Conservation (phyloP, 1,140 invertebrate genomes). For the Drosophila sp. region DNA sequence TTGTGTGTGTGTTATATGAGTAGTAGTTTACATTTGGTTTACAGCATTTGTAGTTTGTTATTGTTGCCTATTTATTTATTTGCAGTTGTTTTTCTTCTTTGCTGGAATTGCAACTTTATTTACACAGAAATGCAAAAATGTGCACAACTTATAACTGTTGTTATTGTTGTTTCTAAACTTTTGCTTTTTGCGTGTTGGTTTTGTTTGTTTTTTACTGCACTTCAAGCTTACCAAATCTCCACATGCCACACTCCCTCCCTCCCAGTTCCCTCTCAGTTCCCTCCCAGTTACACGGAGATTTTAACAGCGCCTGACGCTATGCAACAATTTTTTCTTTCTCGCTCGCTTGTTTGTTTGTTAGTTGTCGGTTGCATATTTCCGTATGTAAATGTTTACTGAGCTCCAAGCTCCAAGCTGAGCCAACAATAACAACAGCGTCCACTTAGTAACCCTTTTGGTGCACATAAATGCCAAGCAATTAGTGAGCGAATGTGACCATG, state of each 20-base stretch:
- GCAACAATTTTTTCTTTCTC: conserved; percentile 60
- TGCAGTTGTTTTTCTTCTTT: conserved; percentile 22
- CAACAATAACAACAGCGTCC: conserved; percentile 27
- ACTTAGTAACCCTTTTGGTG: conserved; percentile 57
- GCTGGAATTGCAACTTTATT: conserved; percentile 70
- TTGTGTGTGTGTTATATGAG: conserved; percentile 13
- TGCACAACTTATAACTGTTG: conserved; percentile 80
- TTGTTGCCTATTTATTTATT: conserved; percentile 57
- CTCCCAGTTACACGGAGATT: not conserved
- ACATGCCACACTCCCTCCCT: not conserved
- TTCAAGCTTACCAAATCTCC: conserved; percentile 39
- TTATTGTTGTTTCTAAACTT: conserved; percentile 78
- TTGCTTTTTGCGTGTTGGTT: conserved; percentile 60
- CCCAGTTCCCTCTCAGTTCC: too few species aligned
- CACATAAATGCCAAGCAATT: conserved; percentile 77
- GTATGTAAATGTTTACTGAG: conserved; percentile 72
- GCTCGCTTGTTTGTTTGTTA: conserved; percentile 56
- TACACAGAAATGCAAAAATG: conserved; percentile 80
- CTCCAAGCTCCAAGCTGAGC: conserved; percentile 38
- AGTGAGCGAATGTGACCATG: conserved; percentile 34
- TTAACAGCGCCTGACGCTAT: conserved; percentile 63
- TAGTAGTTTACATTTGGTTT: conserved; percentile 45
- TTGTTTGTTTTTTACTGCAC: conserved; percentile 67
- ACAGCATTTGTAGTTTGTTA: conserved; percentile 51
- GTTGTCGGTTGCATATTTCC: conserved; percentile 77